phyloP scores from a whole-genome alignment of 2,888 invertebrate genomes.

The Heliconius hortense region DNA sequence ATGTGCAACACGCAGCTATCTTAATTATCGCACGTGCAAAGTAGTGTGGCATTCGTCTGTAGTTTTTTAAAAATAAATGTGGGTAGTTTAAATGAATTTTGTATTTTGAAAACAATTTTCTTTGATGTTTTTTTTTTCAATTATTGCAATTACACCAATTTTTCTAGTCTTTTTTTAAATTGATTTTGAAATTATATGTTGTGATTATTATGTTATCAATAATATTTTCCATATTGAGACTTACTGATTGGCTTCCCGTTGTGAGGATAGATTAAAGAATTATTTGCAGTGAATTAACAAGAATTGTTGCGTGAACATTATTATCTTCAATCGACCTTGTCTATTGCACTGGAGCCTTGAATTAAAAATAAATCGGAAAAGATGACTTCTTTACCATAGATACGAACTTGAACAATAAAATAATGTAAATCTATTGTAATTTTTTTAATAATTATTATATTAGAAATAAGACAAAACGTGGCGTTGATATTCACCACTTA shows the following conservation, averaged over 20 bases:
- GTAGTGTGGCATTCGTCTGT: slow-evolving; percentile 1
- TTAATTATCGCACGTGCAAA: slow-evolving; percentile 28
- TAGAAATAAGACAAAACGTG: not conserved
- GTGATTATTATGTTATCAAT: slow-evolving; percentile 1
- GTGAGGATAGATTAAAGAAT: slow-evolving; percentile 29
- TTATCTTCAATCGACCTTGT: slow-evolving; percentile 44
- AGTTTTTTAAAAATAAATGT: not conserved
- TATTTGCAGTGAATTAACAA: slow-evolving; percentile 40
- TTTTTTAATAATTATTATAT: not conserved
- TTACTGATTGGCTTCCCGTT: slow-evolving; percentile 31
- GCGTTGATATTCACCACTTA: too few species aligned
- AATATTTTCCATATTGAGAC: slow-evolving; percentile 1
- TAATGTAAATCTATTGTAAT: not conserved
- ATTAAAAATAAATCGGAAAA: slow-evolving; percentile 47
- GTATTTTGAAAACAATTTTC: not conserved
- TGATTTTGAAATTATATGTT: not conserved
- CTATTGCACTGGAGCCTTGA: slow-evolving; percentile 47
- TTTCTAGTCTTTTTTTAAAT: not conserved
- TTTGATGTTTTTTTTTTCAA: not conserved
- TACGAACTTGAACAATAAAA: slow-evolving; percentile 31
- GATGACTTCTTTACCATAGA: slow-evolving; percentile 43
- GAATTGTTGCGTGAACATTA: slow-evolving; percentile 45
- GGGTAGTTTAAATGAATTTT: not conserved
- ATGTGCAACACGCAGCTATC: slow-evolving; percentile 31
- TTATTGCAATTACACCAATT: not conserved